Evolutionary conservation across 1,140 invertebrate genomes (phyloP), one percentile per base, ranked within the genome.

Genomic region (Ips typographus): DNA sequence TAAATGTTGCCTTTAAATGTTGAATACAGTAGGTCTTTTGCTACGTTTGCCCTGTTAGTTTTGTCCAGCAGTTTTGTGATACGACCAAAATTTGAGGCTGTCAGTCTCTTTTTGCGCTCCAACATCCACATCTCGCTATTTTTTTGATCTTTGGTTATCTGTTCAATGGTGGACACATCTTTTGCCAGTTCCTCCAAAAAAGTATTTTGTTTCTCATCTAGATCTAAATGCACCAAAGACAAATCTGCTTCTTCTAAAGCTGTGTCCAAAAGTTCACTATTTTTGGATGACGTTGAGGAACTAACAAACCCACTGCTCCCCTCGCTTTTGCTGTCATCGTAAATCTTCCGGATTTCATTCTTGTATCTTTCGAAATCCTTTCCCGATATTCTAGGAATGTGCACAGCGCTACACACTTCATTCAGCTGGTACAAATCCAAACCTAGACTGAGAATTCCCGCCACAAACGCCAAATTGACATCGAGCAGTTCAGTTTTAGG

Each of bases 71-170:
- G 40, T 61, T 75, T 77, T 52, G 44, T 76, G 7, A 77, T 70
- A 40, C 71, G 42, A 60, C 75, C 73, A 64, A 77, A 77, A 73
- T 76, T 76, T 2, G 75, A 77, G 37, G 76, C 75, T 1, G 75
- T 77, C 6, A 77, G 58, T 38, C 75, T 41, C 44, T 71, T 72
- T 63, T 55, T 72, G 42, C 74, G 53, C 53, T 75, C 69, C 22
- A 39, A 22, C 40, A 44, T 59, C 73, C 74, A 76, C 37, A 71
- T 37, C 1, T 63, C 58, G 37, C 47, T 40, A 52, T 70, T 55
- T 43, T 52, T 74, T 53, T 74, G 71, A 22, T 67, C 57, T 42
- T 64, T 22, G 1, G 74, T 74, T 7, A 64, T 7, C 3, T 41
- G 65, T 4, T 56, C 65, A 8, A 76, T 65, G 51, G 43, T 61